Evolutionary conservation across 2,797 vertebrate genomes (phyloP).

Genomic region (Choloepus didactylus): DNA sequence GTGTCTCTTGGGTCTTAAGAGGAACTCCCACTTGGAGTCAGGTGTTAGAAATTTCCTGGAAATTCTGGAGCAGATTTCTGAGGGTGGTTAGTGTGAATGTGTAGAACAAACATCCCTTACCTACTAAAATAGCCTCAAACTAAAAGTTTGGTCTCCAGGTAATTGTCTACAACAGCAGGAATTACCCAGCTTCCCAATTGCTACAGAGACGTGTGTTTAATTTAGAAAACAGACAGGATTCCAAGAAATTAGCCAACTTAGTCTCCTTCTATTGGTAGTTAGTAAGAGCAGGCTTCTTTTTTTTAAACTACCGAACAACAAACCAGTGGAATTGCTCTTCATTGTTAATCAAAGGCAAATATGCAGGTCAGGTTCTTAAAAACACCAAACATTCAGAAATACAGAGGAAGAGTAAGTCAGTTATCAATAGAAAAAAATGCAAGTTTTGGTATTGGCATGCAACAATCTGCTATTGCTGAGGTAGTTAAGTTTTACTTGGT

Average conservation of each 20-base stretch:
- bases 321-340: not conserved
- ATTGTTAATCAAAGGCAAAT: not conserved
- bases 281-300: not conserved
- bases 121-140: not conserved
- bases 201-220: not conserved
- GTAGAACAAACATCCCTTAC: not conserved
- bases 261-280: conserved; percentile 25
- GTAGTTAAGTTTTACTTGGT: not conserved
- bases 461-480: not conserved
- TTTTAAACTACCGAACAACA: not conserved
- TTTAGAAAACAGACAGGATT: conserved; percentile 1
- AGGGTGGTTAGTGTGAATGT: not conserved
- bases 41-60: not conserved
- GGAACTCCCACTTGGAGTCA: not conserved
- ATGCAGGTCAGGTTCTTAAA: not conserved
- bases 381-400: not conserved
- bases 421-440: not conserved
- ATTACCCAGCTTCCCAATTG: not conserved
- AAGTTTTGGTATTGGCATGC: not conserved
- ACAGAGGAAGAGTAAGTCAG: not conserved
- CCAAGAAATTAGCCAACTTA: not conserved
- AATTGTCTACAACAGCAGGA: not conserved
- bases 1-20: not conserved
- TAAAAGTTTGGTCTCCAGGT: not conserved
- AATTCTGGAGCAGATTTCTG: not conserved